A percentile compares a stretch with the other conserved stretches of the same genome.
Evolutionary conservation across 1,140 invertebrate genomes (phyloP).

Genomic region (Apis dorsata): DNA sequence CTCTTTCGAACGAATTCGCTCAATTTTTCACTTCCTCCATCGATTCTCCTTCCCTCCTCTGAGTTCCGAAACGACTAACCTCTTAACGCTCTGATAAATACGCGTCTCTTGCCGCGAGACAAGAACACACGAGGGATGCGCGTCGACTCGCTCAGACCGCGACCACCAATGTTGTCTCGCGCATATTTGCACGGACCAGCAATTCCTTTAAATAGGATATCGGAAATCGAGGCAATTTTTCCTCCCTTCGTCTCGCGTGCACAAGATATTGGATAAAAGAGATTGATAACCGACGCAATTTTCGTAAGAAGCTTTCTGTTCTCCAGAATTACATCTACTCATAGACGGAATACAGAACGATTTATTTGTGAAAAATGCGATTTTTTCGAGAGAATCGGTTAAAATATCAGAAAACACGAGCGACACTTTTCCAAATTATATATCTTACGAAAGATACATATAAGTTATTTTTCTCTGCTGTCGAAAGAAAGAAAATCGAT

Average conservation of each 20-base stretch:
- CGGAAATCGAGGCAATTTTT: not conserved
- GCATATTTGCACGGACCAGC: not conserved
- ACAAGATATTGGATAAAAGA: not conserved
- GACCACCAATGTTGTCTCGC: not conserved
- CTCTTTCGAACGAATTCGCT: not conserved
- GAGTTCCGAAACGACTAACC: not conserved
- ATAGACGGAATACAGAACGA: too few relatives aligned
- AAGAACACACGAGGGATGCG: not conserved
- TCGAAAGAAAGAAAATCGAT: too few relatives aligned
- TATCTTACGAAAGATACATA: too few relatives aligned
- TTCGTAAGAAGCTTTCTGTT: not conserved
- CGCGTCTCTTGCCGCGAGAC: not conserved
- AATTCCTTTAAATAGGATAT: conserved; percentile 15
- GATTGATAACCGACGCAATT: not conserved
- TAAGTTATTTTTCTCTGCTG: too few relatives aligned
- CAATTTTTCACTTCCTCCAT: not conserved
- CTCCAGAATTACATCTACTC: not conserved
- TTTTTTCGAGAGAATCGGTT: too few relatives aligned
- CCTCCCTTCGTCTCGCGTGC: not conserved
- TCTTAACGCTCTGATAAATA: conserved; percentile 36
- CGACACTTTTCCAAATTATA: too few relatives aligned
- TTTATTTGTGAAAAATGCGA: too few relatives aligned
- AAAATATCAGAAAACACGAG: too few relatives aligned
- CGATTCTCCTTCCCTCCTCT: not conserved
- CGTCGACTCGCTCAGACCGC: not conserved